phyloP scores from a whole-genome alignment of 2,888 invertebrate species.

The Iphiclides podalirius region DNA sequence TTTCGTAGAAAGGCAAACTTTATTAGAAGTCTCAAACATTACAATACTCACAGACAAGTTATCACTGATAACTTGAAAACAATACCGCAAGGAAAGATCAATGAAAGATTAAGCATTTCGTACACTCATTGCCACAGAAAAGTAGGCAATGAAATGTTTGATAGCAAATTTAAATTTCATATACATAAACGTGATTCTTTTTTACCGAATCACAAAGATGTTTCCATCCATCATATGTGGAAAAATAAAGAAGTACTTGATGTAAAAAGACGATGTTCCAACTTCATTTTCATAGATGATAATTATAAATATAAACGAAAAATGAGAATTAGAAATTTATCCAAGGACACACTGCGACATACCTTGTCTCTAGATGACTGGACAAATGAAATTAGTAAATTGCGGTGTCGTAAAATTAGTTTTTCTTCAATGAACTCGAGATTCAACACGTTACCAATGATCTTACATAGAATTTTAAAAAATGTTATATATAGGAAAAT shows the following conservation, averaged over 20 bases:
- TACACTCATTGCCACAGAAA: neutral
- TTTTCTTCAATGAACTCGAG: neutral
- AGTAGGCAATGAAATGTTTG: neutral
- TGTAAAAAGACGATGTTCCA: neutral
- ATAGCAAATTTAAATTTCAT: neutral
- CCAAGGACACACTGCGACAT: neutral
- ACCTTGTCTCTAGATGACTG: neutral
- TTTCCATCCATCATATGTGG: neutral
- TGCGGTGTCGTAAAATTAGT: conserved; percentile 9
- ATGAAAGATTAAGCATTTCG: neutral
- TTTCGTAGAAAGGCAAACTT: conserved; percentile 12
- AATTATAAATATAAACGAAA: conserved; percentile 19
- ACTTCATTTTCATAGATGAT: neutral
- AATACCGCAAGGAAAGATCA: neutral
- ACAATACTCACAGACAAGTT: neutral
- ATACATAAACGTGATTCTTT: too few relatives aligned
- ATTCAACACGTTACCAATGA: neutral
- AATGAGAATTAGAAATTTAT: neutral
- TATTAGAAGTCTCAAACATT: conserved; percentile 4
- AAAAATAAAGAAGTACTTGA: neutral
- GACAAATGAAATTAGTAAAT: conserved; percentile 7
- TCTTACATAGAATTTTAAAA: neutral
- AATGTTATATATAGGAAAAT: neutral
- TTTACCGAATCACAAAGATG: neutral
- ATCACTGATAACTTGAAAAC: conserved; percentile 1